Base-by-base conservation (phyloP, 1,140 invertebrate species). In the Dreissena rostriformis region DNA sequence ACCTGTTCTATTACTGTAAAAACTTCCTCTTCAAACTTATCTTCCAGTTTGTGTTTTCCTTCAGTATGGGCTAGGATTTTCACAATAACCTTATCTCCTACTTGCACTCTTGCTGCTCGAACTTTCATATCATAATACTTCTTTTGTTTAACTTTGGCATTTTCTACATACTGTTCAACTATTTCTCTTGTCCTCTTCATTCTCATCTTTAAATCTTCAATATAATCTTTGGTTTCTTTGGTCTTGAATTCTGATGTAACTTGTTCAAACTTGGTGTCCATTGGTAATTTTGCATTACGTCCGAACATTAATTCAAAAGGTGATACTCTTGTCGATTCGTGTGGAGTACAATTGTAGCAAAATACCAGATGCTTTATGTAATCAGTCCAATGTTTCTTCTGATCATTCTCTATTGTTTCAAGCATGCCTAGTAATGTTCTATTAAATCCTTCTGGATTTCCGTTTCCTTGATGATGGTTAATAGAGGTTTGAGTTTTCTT, bases 231-330 rank as follows among this genome's bases (percentile, higher is more conserved):
- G 26, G 28, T 57, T 17, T 28, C 17, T 61, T 53, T 66, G 0
- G 66, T 26, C 14, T 22, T 28, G 11, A 28, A 28, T 53, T 78
- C 57, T 29, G 28, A 53, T 28, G 15, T 19, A n/a, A 51, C 52
- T 19, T 71, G 26, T 11, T 57, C 75, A 74, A 86, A 87, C 14
- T 78, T 49, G 24, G 22, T 19, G 53, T 86, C 84, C 14, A 86
- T 74, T 0, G 84, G 80, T 39, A 87, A 53, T 17, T 57, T 75
- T 10, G 78, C 77, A n/a, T 75, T 55, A n/a, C 80, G 49, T 7
- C 84, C 80, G 71, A 86, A 86, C 83, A 84, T 84, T 49, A 87
- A 53, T 15, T 72, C 26, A 52, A 71, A 87, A 63, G 84, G 85
- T 17, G 71, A 67, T 0, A 65, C 5, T 29, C 76, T 77, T 22